Evolutionary conservation across 1,140 invertebrate genomes (phyloP).

Genomic region (Caenorhabditis briggsae): DNA sequence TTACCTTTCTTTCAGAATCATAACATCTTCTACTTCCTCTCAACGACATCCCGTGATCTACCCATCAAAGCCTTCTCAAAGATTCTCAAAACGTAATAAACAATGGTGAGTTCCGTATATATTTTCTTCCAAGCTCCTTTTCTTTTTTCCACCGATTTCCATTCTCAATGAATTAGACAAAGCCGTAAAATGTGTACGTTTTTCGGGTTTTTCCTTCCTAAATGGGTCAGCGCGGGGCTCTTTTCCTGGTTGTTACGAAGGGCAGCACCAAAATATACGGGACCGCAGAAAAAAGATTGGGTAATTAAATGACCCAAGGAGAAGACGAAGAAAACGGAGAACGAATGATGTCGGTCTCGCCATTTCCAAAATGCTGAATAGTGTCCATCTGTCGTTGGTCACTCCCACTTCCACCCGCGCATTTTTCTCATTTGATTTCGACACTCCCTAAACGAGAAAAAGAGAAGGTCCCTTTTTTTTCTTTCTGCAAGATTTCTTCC

Average conservation of each 20-base stretch:
- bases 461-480: background rate
- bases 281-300: background rate
- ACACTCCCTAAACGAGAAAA: background rate
- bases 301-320: slow-evolving; percentile 14
- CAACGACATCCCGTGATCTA: slow-evolving; percentile 19
- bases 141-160: background rate
- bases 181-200: background rate
- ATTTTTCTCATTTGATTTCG: slow-evolving; percentile 26
- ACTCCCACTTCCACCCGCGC: slow-evolving; percentile 13
- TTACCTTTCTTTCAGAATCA: slow-evolving; percentile 11
- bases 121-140: too few species aligned
- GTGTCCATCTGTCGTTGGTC: slow-evolving; percentile 6
- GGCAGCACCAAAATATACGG: background rate
- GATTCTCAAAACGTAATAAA: slow-evolving; percentile 21
- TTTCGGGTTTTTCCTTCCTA: background rate
- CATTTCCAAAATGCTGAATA: too few species aligned
- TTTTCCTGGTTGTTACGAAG: background rate
- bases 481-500: background rate
- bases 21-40: background rate
- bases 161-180: slow-evolving; percentile 12
- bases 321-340: too few species aligned
- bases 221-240: slow-evolving; percentile 38
- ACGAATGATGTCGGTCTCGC: too few species aligned
- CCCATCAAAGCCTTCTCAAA: slow-evolving; percentile 1
- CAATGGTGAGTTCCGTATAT: slow-evolving; percentile 35